Evolutionary conservation across 1,140 invertebrate genomes (phyloP).

Genomic region (Diachasmimorpha longicaudata): DNA sequence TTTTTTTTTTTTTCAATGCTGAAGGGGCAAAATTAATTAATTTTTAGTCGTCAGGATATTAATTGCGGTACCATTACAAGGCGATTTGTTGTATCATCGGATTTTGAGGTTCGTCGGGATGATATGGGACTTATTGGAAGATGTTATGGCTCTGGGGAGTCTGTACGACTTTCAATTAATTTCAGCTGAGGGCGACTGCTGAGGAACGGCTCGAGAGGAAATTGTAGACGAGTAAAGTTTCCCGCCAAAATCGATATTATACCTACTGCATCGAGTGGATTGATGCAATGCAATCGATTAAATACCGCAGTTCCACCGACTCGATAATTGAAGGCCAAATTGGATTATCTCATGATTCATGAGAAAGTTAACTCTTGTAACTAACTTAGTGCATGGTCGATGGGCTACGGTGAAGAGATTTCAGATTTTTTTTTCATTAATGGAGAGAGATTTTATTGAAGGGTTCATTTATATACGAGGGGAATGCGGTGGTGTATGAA

Average conservation of each 20-base stretch:
- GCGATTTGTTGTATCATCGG: background rate
- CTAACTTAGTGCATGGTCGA: slow-evolving; percentile 11
- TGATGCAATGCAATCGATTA: slow-evolving; percentile 24
- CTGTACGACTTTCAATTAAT: background rate
- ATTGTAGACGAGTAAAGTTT: background rate
- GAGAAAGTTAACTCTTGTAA: slow-evolving; percentile 6
- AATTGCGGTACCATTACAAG: background rate
- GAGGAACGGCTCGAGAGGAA: background rate
- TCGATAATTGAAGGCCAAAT: slow-evolving; percentile 25
- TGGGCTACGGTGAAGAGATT: background rate
- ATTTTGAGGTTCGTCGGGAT: background rate
- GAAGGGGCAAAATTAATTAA: background rate
- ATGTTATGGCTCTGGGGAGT: background rate
- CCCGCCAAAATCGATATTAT: slow-evolving; percentile 10
- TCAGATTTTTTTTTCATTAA: background rate
- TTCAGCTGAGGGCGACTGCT: background rate
- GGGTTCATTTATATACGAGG: background rate
- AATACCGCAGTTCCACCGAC: slow-evolving; percentile 19
- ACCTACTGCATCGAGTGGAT: background rate
- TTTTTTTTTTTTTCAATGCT: background rate
- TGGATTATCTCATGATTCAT: slow-evolving; percentile 17
- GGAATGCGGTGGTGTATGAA: background rate
- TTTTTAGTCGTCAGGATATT: background rate
- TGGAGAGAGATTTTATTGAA: background rate
- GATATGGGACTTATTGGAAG: background rate